Conservation (phyloP, 2,797 vertebrate species). For the Antennarius maculatus region DNA sequence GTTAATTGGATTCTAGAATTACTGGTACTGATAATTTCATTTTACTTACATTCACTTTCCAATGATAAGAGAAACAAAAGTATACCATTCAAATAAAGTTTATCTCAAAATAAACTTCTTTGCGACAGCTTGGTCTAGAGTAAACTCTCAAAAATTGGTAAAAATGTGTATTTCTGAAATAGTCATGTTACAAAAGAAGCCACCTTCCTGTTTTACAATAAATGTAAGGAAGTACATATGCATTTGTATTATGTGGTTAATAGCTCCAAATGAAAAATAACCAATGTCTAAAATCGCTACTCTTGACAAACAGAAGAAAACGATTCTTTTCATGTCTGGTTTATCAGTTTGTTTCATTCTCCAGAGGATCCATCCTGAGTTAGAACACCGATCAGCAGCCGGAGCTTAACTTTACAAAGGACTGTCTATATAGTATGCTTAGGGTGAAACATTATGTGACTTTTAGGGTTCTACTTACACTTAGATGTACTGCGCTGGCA, state of each 20-base stretch:
- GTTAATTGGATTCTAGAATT: neutral
- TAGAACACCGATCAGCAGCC: slow-evolving; percentile 3
- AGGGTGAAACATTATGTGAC: neutral
- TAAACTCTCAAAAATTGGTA: no score
- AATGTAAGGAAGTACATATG: no score
- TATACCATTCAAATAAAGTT: neutral
- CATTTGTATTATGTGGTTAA: no score
- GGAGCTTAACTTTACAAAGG: neutral
- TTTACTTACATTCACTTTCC: no score
- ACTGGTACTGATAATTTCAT: neutral
- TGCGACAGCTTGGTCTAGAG: neutral
- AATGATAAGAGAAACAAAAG: neutral
- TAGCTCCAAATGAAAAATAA: no score
- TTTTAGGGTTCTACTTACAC: slow-evolving; percentile 68
- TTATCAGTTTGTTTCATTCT: slow-evolving; percentile 13
- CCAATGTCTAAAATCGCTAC: no score
- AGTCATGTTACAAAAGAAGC: no score
- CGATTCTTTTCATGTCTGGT: neutral
- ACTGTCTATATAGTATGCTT: neutral
- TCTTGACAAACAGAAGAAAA: no score
- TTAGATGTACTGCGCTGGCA: slow-evolving; percentile 79
- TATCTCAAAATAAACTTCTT: neutral
- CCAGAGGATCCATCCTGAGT: slow-evolving; percentile 25
- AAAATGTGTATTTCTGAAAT: no score
- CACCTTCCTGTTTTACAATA: no score